phyloP scores from a whole-genome alignment of 2,888 invertebrate species.

The Noctua comes region DNA sequence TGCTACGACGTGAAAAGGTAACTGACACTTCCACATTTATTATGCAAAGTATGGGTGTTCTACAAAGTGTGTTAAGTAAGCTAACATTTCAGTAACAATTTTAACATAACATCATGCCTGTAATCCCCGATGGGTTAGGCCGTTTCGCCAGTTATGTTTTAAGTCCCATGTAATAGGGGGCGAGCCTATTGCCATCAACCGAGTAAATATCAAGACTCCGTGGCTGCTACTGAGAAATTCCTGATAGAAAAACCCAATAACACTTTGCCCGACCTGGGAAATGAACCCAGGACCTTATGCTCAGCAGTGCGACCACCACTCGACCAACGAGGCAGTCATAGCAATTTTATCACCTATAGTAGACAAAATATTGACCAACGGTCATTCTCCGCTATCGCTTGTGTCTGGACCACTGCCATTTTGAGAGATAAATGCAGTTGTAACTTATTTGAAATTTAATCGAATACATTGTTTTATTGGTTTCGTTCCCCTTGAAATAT shows the following conservation, averaged over 20 bases:
- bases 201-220: neutral
- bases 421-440: constrained; percentile 41
- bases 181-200: neutral
- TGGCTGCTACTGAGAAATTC: neutral
- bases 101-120: neutral
- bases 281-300: too few species aligned
- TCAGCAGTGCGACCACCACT: too few species aligned
- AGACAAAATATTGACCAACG: neutral
- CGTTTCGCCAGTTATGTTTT: too few species aligned
- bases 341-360: neutral
- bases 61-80: neutral
- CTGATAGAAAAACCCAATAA: neutral
- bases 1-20: too few species aligned
- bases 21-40: neutral
- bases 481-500: constrained; percentile 46
- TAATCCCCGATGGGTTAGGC: neutral
- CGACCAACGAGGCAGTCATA: too few species aligned
- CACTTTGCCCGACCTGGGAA: neutral
- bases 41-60: neutral
- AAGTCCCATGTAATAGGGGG: too few species aligned
- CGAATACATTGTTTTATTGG: constrained; percentile 66
- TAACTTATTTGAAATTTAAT: constrained; percentile 62
- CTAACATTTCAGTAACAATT: neutral
- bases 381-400: constrained; percentile 45
- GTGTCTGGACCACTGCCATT: neutral